phyloP scores from a whole-genome alignment of 2,797 vertebrate genomes.

The Platalea minor region DNA sequence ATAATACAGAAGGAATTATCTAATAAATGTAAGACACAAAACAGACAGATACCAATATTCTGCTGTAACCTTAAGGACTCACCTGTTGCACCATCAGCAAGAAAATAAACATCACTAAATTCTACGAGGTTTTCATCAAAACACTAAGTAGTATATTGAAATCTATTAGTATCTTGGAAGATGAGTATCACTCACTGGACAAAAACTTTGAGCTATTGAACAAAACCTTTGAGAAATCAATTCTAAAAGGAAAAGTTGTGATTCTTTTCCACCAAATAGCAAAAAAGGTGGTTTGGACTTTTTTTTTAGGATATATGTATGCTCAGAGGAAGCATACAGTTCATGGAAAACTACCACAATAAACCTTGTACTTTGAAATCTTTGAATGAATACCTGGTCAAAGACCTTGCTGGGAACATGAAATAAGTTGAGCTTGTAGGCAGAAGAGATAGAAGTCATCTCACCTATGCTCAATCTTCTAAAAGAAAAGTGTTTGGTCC shows the following conservation, averaged over 20 bases:
- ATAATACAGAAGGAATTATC: not conserved
- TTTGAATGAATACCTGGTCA: not conserved
- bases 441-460: not conserved
- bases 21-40: not conserved
- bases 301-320: not conserved
- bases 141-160: not conserved
- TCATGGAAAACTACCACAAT: not conserved
- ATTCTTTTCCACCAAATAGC: not conserved
- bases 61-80: not conserved
- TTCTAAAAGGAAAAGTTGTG: not conserved
- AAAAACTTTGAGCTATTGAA: not conserved
- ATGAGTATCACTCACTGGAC: not conserved
- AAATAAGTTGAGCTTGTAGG: not conserved
- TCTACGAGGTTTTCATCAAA: not conserved
- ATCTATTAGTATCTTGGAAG: not conserved
- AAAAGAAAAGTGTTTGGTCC: not conserved
- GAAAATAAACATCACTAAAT: not conserved
- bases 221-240: not conserved
- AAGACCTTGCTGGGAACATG: not conserved
- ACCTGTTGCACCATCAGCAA: not conserved
- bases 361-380: not conserved
- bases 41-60: not conserved
- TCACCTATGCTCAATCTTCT: not conserved
- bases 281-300: not conserved
- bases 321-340: not conserved